phyloP scores from a whole-genome alignment of 2,113 vertebrate genomes.

The Henicopernis longicauda region DNA sequence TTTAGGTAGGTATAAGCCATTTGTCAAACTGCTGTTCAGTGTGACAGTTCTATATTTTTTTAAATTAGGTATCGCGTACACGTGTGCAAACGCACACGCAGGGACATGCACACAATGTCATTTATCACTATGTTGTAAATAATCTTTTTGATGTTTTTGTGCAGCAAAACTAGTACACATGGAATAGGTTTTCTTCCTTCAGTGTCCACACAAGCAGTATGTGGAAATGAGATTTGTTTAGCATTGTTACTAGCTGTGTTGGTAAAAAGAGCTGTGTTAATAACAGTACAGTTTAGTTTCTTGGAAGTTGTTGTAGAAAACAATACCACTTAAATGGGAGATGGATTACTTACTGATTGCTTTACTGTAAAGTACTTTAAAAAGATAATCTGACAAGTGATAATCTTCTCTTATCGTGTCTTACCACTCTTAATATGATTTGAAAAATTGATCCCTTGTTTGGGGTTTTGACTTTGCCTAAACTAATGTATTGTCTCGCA shows the following conservation, averaged over 20 bases:
- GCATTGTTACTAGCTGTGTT: not conserved
- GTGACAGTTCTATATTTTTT: not conserved
- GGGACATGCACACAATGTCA: rapidly evolving
- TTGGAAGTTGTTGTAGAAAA: not conserved
- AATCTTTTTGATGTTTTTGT: not conserved
- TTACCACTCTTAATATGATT: slow-evolving; percentile 7
- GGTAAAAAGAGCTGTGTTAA: not conserved
- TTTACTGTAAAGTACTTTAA: slow-evolving; percentile 3
- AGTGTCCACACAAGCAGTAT: not conserved
- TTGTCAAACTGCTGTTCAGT: not conserved
- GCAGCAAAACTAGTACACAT: rapidly evolving
- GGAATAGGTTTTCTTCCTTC: not conserved
- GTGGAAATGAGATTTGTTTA: not conserved
- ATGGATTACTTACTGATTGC: not conserved
- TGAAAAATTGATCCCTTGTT: slow-evolving; percentile 1
- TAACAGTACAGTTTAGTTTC: not conserved
- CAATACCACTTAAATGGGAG: not conserved
- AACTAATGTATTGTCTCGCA: not conserved
- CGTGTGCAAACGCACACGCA: rapidly evolving
- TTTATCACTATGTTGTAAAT: not conserved
- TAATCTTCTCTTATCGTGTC: not conserved
- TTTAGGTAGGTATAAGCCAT: not conserved
- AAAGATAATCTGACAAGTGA: not conserved
- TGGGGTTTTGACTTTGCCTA: not conserved
- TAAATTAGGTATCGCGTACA: rapidly evolving